phyloP scores from a whole-genome alignment of 2,113 vertebrate genomes.

The Centropus bengalensis region DNA sequence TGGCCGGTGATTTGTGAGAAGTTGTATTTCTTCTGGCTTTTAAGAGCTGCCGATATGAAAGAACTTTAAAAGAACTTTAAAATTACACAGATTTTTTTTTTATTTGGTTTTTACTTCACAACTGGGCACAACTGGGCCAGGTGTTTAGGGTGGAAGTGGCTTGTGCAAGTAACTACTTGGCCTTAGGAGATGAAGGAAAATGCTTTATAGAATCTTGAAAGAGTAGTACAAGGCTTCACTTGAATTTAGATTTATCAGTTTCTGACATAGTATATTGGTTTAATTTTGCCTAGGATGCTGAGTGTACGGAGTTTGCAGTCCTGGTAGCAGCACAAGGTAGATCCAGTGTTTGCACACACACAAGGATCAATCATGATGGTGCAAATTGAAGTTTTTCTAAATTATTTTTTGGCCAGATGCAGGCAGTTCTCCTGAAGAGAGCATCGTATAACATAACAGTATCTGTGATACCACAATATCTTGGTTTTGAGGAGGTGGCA shows the following conservation, averaged over 20 bases:
- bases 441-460: accelerated
- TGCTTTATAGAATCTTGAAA: background rate
- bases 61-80: background rate
- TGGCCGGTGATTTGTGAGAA: background rate
- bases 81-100: background rate
- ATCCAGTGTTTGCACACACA: accelerated
- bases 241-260: background rate
- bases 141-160: background rate
- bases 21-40: background rate
- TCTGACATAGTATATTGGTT: background rate
- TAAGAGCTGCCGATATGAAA: background rate
- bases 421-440: background rate
- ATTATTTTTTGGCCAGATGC: background rate
- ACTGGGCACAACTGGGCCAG: accelerated
- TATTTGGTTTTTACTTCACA: background rate
- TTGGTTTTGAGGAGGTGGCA: background rate
- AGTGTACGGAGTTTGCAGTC: background rate
- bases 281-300: background rate
- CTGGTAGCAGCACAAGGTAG: no score
- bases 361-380: background rate
- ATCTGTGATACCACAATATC: background rate
- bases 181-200: background rate
- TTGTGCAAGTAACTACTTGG: background rate
- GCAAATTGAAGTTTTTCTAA: background rate
- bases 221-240: background rate